Base-by-base conservation (phyloP, 2,113 vertebrate genomes). In the Serinus canaria region DNA sequence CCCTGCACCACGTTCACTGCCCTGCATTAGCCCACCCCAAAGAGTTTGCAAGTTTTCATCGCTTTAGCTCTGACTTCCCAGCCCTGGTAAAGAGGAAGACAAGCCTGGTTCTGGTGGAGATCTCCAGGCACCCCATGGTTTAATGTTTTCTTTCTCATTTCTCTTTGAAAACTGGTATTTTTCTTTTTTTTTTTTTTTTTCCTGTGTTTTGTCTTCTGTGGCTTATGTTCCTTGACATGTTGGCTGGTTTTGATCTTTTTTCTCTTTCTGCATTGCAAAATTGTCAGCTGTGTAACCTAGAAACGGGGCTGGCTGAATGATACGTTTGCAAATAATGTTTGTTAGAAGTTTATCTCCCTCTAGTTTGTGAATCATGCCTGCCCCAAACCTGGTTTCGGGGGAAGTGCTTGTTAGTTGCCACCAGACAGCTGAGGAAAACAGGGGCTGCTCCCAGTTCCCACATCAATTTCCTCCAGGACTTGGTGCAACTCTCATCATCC, bases 221-320 rank as follows among this genome's bases (percentile, higher is more conserved):
- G 90, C 94, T 97, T 95, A 91, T 74, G 79, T 95, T 96, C 92
- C 95, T 93, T 93, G 94, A 96, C 94, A 94, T 94, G 93, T 95
- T 85, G 87, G 95, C 93, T 96, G 95, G 93, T 97, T 96, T 97
- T 97, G 95, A 96, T 97, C 96, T 95, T 96, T 95, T 66, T 95
- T 84, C 78, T 92, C 87, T 96, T 96, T 95, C 93, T 92, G 93
- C 90, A 83, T 92, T 95, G 84, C 85, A 94, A 92, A 94, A 95
- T 93, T 95, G 93, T 95, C 96, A 95, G 94, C 93, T 92, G 92
- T 81, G 95, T 95, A 95, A 96, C 95, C 95, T 96, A 96, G 96
- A 97, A 97, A 96, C 92, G 0, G 62, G 39, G 77, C 78, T 82
- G 87, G 33, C 62, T 96, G 96, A 97, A 92, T 83, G 92, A 96